Evolutionary conservation across 2,888 invertebrate species (phyloP).

Genomic region (Agapostemon virescens): DNA sequence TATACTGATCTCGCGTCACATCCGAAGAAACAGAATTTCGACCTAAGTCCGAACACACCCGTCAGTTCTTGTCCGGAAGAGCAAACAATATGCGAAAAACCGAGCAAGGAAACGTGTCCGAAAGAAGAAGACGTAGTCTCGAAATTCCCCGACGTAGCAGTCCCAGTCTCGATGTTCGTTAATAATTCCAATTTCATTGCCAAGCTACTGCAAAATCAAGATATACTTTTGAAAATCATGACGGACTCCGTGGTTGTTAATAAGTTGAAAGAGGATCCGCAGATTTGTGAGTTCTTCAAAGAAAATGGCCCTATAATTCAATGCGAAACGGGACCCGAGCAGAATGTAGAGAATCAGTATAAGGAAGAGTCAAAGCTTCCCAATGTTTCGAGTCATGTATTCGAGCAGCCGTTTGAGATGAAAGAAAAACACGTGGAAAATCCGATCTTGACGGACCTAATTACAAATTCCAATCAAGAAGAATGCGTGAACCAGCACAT

Average conservation of each 20-base stretch:
- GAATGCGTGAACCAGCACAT: conserved; percentile 65
- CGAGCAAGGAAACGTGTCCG: conserved; percentile 60
- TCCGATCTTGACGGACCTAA: conserved; percentile 76
- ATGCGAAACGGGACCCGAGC: conserved; percentile 34
- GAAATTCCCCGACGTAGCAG: conserved; percentile 68
- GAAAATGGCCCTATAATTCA: conserved; percentile 54
- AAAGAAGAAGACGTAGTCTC: conserved; percentile 57
- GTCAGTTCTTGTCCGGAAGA: conserved; percentile 47
- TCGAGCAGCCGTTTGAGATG: conserved; percentile 66
- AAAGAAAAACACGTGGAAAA: conserved; percentile 70
- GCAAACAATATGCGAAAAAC: conserved; percentile 59
- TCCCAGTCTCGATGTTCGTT: conserved; percentile 68
- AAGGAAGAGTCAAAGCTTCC: conserved; percentile 50
- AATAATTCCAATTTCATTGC: conserved; percentile 72
- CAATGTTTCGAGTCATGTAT: conserved; percentile 65
- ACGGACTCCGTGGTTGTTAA: conserved; percentile 68
- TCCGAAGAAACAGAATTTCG: conserved; percentile 19
- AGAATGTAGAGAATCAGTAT: conserved; percentile 19
- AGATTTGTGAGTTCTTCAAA: conserved; percentile 70
- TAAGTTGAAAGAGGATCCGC: conserved; percentile 73
- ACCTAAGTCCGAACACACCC: conserved; percentile 10
- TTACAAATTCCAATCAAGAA: conserved; percentile 73
- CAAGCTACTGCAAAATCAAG: conserved; percentile 73
- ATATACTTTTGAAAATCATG: conserved; percentile 71
- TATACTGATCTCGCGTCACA: conserved; percentile 19